Evolutionary conservation across 2,888 invertebrate genomes (phyloP).

Genomic region (Tigriopus californicus): DNA sequence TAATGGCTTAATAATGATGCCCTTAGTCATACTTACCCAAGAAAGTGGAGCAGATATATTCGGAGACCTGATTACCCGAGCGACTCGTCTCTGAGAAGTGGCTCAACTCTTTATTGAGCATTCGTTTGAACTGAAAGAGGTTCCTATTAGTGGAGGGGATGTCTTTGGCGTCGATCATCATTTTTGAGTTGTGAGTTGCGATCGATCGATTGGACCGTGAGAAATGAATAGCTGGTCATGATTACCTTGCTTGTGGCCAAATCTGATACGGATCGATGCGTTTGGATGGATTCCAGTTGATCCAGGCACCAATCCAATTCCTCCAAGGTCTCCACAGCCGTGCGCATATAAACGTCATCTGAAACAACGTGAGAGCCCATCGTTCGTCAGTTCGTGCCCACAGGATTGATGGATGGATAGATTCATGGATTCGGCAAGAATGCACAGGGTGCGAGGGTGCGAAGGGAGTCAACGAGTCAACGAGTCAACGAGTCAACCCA

Average conservation of each 20-base stretch:
- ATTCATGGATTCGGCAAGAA: too few relatives aligned
- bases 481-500: too few relatives aligned
- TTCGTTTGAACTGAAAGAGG: constrained; percentile 81
- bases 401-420: too few relatives aligned
- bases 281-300: constrained; percentile 97
- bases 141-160: too few relatives aligned
- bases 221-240: background rate
- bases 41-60: constrained; percentile 97
- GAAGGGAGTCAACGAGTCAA: too few relatives aligned
- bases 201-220: background rate
- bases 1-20: too few relatives aligned
- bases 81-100: constrained; percentile 98
- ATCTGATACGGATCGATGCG: constrained; percentile 95
- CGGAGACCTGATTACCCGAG: constrained; percentile 97
- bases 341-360: constrained; percentile 78
- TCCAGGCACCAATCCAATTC: constrained; percentile 99
- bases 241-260: constrained; percentile 92
- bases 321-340: constrained; percentile 89
- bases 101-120: constrained; percentile 97
- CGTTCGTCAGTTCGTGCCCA: too few relatives aligned
- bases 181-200: too few relatives aligned
- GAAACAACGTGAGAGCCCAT: constrained; percentile 17
- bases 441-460: too few relatives aligned
- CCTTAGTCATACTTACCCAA: constrained; percentile 91
- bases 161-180: too few relatives aligned